Evolutionary conservation across 2,797 vertebrate species (phyloP).

Genomic region (Micropoecilia bifurca): DNA sequence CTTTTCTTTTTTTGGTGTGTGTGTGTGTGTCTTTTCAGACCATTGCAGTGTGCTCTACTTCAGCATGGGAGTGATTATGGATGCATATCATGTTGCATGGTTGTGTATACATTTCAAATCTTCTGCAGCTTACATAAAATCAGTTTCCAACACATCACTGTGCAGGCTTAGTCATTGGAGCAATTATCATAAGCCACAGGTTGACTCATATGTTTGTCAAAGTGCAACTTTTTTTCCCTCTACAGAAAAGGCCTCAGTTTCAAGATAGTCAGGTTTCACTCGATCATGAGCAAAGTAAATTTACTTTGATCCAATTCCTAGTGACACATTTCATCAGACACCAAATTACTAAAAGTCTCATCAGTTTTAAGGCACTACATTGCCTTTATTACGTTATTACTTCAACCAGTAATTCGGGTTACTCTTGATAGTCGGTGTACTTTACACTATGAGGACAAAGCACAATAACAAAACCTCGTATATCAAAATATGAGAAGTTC

Average conservation of each 20-base stretch:
- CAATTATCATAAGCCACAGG: conserved; percentile 79
- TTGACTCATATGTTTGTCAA: conserved; percentile 84
- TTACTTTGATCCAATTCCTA: conserved; percentile 39
- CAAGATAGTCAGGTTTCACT: conserved; percentile 39
- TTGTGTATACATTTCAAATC: conserved; percentile 55
- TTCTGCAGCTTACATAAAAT: conserved; percentile 48
- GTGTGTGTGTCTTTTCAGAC: conserved; percentile 14
- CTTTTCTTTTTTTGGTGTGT: not conserved
- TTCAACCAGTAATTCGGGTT: not conserved
- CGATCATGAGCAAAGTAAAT: conserved; percentile 42
- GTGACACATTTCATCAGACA: conserved; percentile 41
- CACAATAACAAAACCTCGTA: not conserved
- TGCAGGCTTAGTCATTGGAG: conserved; percentile 77
- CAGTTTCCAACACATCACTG: conserved; percentile 59
- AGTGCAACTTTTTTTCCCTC: conserved; percentile 52
- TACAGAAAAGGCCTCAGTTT: conserved; percentile 41
- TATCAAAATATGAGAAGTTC: not conserved
- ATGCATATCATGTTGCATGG: conserved; percentile 34
- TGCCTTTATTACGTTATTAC: conserved; percentile 26
- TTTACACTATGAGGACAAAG: not conserved
- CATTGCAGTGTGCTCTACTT: conserved; percentile 5
- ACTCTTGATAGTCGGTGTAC: not conserved
- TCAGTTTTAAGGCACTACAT: conserved; percentile 8
- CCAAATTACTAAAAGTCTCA: conserved; percentile 25
- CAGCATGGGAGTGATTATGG: conserved; percentile 30